Percentiles rank a stretch among this genome's conserved stretches.
Evolutionary conservation across 2,888 invertebrate species (phyloP).

Genomic region (Monopis laevigella): DNA sequence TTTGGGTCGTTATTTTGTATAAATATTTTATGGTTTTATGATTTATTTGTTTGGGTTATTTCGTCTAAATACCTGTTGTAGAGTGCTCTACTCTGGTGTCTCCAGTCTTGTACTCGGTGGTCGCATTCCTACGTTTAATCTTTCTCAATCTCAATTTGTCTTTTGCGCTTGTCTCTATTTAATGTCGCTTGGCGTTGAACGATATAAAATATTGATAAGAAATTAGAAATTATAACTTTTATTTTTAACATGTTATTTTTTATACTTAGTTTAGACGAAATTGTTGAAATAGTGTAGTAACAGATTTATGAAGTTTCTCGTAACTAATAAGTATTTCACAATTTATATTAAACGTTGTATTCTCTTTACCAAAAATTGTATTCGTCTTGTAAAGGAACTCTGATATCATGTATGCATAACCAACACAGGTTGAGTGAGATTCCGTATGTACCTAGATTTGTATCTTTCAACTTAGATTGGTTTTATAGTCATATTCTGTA

Average conservation of each 20-base stretch:
- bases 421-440: slow-evolving; percentile 42
- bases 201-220: slow-evolving; percentile 49
- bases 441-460: slow-evolving; percentile 39
- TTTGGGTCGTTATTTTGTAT: background rate
- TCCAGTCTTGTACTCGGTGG: slow-evolving; percentile 55
- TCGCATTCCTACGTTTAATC: background rate
- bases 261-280: slow-evolving; percentile 53
- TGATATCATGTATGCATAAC: slow-evolving; percentile 33
- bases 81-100: slow-evolving; percentile 53
- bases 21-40: background rate
- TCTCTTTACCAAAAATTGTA: slow-evolving; percentile 45
- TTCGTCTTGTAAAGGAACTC: slow-evolving; percentile 57
- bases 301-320: slow-evolving; percentile 47
- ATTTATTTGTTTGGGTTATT: slow-evolving; percentile 2
- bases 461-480: slow-evolving; percentile 63
- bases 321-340: slow-evolving; percentile 43
- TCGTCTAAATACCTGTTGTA: too few relatives aligned
- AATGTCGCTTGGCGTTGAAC: slow-evolving; percentile 62
- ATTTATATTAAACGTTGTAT: slow-evolving; percentile 50
- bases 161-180: slow-evolving; percentile 53
- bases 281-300: slow-evolving; percentile 59
- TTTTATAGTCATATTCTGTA: slow-evolving; percentile 67
- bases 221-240: slow-evolving; percentile 43
- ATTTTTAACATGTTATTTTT: slow-evolving; percentile 51
- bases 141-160: slow-evolving; percentile 28